A percentile compares a stretch with the other conserved stretches of the same genome.
These are phyloP conservation scores for Scyliorhinus canicula DNA, from an alignment of 2,797 vertebrate species.

Conservation along the genomic window DNA sequence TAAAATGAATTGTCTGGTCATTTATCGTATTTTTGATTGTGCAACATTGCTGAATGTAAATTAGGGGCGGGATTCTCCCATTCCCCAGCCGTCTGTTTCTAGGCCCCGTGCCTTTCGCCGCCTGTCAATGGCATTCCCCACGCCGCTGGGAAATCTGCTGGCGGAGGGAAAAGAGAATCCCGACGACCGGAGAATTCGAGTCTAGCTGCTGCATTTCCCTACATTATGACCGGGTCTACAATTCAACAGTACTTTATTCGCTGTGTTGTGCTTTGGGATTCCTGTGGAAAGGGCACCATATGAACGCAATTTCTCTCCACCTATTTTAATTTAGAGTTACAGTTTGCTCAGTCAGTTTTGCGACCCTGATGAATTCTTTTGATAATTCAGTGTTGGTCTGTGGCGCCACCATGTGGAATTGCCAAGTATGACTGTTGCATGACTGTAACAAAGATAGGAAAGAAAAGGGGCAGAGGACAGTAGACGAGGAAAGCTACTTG, in stretches of 20 bases:
- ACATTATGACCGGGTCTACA: not conserved
- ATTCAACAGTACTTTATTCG: not conserved
- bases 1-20: not conserved
- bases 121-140: no score
- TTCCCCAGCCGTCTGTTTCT: no score
- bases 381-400: not conserved
- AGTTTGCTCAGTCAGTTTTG: not conserved
- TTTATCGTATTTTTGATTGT: not conserved
- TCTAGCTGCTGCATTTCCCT: no score
- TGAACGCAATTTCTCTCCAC: not conserved
- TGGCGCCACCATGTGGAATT: constrained; percentile 4
- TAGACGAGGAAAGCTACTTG: not conserved
- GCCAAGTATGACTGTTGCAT: not conserved
- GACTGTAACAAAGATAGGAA: not conserved
- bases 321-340: not conserved
- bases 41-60: not conserved
- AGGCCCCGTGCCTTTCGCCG: no score
- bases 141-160: no score
- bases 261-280: not conserved
- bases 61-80: no score
- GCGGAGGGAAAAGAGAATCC: no score
- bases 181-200: no score
- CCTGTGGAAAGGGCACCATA: not conserved
- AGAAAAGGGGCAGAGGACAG: not conserved
- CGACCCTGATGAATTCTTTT: not conserved